These are phyloP conservation scores for Eilema caniola DNA, from an alignment of 2,888 invertebrate species.

Conservation along the genomic window DNA sequence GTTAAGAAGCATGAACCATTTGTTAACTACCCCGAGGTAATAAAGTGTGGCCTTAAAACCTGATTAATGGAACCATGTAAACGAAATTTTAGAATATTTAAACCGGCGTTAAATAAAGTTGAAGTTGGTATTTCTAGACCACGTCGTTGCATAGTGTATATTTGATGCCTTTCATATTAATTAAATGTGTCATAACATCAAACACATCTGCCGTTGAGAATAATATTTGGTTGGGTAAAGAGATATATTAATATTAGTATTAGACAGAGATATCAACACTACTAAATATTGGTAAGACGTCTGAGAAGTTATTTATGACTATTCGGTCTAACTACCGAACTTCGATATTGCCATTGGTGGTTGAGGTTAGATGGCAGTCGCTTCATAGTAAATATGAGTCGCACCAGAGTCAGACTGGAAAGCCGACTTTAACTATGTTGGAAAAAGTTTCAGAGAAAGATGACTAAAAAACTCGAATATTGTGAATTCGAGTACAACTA, in stretches of 20 bases:
- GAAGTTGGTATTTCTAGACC: constrained; percentile 14
- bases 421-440: too few species aligned
- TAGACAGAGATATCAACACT: background rate
- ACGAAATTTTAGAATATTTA: constrained; percentile 29
- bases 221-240: background rate
- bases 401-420: too few species aligned
- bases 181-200: constrained; percentile 37
- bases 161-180: constrained; percentile 39
- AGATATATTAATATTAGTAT: background rate
- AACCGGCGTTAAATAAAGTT: constrained; percentile 25
- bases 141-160: constrained; percentile 25
- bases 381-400: too few species aligned
- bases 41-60: constrained; percentile 41
- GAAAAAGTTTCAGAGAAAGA: too few species aligned
- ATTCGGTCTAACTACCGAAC: too few species aligned
- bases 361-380: too few species aligned
- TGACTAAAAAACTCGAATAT: too few species aligned
- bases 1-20: constrained; percentile 34
- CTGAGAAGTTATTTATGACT: background rate
- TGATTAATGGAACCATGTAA: constrained; percentile 39
- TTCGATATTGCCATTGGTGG: too few species aligned
- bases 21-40: constrained; percentile 36
- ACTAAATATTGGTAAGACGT: background rate
- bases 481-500: too few species aligned
- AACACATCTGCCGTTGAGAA: constrained; percentile 27